These are phyloP conservation scores for Lasioglossum marginatum DNA, from an alignment of 2,888 invertebrate genomes.

Conservation along the genomic window DNA sequence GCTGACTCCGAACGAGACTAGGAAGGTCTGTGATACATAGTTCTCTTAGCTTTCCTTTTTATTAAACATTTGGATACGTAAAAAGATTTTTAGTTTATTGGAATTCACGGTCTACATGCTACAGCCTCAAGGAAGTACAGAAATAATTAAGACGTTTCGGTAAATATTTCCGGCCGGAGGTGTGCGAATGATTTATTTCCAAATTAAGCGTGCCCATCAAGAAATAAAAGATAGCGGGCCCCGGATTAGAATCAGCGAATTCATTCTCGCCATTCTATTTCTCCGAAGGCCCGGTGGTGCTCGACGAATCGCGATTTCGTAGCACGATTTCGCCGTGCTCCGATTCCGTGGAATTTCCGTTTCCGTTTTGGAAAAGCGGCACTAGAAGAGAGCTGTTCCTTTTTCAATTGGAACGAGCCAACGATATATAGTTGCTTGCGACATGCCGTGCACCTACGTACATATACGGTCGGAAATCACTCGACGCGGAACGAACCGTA, in stretches of 20 bases:
- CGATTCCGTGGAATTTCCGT: constrained; percentile 4
- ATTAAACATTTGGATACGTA: background rate
- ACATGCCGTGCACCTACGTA: constrained; percentile 22
- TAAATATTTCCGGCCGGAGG: background rate
- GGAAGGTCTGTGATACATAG: background rate
- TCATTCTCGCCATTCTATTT: background rate
- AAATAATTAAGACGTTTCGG: background rate
- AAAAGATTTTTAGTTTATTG: no score
- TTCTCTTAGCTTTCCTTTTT: background rate
- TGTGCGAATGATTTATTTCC: background rate
- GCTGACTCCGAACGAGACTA: background rate
- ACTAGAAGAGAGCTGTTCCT: background rate
- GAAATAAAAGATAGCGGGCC: background rate
- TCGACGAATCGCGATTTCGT: background rate
- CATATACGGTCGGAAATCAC: constrained; percentile 24
- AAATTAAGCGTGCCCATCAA: background rate
- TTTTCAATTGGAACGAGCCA: background rate
- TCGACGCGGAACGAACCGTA: constrained; percentile 54
- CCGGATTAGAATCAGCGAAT: background rate
- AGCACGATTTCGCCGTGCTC: background rate
- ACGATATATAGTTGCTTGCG: constrained; percentile 33
- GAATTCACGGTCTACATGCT: background rate
- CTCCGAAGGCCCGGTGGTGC: background rate
- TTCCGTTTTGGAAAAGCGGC: background rate
- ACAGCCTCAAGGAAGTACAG: background rate